Evolutionary conservation across 2,888 invertebrate genomes (phyloP).

Genomic region (Andrena praecox): DNA sequence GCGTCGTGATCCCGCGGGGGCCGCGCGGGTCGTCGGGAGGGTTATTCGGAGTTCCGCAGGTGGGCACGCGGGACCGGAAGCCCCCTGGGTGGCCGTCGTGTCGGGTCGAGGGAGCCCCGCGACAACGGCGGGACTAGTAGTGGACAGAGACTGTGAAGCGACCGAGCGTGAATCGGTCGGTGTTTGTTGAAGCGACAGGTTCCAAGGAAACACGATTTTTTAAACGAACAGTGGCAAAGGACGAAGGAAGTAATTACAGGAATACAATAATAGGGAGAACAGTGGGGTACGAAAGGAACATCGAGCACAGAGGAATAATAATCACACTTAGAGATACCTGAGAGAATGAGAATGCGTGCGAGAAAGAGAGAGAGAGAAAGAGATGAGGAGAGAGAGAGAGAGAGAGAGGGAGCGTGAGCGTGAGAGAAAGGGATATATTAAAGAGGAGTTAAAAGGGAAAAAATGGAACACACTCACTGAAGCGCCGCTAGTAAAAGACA

Average conservation of each 20-base stretch:
- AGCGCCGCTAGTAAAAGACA: slow-evolving; percentile 78
- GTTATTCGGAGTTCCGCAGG: background rate
- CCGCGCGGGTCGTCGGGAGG: background rate
- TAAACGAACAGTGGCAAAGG: slow-evolving; percentile 14
- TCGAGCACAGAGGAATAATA: slow-evolving; percentile 50
- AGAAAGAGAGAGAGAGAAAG: slow-evolving; percentile 17
- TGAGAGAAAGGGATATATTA: slow-evolving; percentile 31
- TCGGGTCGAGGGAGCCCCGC: background rate
- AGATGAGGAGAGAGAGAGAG: slow-evolving; percentile 17
- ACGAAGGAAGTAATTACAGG: slow-evolving; percentile 11
- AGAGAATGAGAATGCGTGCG: slow-evolving; percentile 3
- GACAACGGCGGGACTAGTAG: slow-evolving; percentile 5
- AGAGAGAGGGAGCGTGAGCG: slow-evolving; percentile 1
- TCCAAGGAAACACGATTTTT: slow-evolving; percentile 53
- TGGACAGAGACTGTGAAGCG: slow-evolving; percentile 54
- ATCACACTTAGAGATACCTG: slow-evolving; percentile 17
- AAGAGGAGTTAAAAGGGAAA: slow-evolving; percentile 33
- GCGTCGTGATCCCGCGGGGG: too few species aligned
- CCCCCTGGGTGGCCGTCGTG: background rate
- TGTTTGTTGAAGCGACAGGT: slow-evolving; percentile 52
- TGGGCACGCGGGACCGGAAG: background rate
- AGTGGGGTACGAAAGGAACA: slow-evolving; percentile 48
- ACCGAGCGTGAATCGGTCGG: slow-evolving; percentile 36
- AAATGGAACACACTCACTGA: slow-evolving; percentile 71
- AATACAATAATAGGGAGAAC: slow-evolving; percentile 30